Base-by-base conservation (phyloP, 2,888 invertebrate species). In the Listrodromus nycthemerus region DNA sequence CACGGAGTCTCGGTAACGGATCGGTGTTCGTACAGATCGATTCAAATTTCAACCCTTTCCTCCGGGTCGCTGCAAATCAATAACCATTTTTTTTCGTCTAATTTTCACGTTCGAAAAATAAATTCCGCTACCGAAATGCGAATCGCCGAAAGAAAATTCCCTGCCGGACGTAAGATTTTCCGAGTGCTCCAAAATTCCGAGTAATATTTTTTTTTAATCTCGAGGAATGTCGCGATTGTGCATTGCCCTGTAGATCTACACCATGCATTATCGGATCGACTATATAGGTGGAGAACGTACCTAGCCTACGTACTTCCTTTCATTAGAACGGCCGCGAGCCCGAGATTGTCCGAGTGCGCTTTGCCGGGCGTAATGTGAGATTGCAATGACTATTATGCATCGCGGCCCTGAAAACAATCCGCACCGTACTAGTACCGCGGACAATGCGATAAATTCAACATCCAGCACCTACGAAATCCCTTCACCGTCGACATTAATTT, bases 381-480 rank as follows among this genome's bases (percentile, higher is more conserved):
- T 75, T 67, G 21, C 24, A 70, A 75, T 65, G 50, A 83, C 85
- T 88, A 84, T 85, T 58, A 16, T 58, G 24, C 27, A 58, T 58
- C 86, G 84, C 78, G 87, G 86, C 87, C 87, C 85, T 88, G 88
- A 87, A 88, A 87, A 84, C 83, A 84, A 88, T 87, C 86, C 74
- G 30, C 65, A 19, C 30, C 7, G 21, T 52, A 27, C 16, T 5
- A 58, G 27, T 58, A 58, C 16, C 24, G 16, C 27, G 27, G 4
- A 65, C 65, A 50, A 50, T 74, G 33, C 63, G 37, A 41, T 37
- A 65, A 21, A 6, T 73, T 37, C 27, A 21, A 19, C 37, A 33
- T 45, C 41, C 58, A n/a, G 16, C 55, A 24, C 58, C 16, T n/a
- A 13, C 63, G 61, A n/a, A 27, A 70, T 75, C 37, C 48, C 45